Percentiles rank a stretch among this genome's conserved stretches.
These are phyloP conservation scores for Notolabrus celidotus DNA, from an alignment of 2,797 vertebrate genomes.

Conservation along the genomic window DNA sequence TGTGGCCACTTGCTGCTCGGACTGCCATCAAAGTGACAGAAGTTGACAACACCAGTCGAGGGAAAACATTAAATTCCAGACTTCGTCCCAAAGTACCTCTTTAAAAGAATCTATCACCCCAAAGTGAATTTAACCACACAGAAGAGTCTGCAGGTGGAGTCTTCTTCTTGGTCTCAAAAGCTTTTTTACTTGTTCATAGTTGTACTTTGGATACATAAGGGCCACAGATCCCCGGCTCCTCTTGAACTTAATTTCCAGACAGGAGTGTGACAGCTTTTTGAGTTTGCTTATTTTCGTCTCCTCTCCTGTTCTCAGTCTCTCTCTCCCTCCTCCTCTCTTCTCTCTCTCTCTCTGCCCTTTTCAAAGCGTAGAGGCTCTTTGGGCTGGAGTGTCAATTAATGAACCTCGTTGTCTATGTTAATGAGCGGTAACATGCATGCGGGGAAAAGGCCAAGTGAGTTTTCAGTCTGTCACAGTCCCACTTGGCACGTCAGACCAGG, in stretches of 20 bases:
- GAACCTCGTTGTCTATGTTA: slow-evolving; percentile 83
- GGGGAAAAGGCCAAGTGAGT: slow-evolving; percentile 80
- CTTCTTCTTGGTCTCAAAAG: not conserved
- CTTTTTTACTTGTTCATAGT: slow-evolving; percentile 1
- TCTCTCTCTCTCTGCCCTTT: slow-evolving; percentile 70
- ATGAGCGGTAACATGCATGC: slow-evolving; percentile 77
- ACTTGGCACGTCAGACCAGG: slow-evolving; percentile 55
- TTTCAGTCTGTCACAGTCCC: slow-evolving; percentile 66
- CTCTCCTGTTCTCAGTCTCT: slow-evolving; percentile 26
- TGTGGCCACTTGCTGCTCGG: too few relatives aligned
- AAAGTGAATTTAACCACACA: not conserved
- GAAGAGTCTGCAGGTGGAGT: not conserved
- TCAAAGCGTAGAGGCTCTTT: slow-evolving; percentile 77
- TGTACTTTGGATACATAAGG: slow-evolving; percentile 29
- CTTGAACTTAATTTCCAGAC: slow-evolving; percentile 64
- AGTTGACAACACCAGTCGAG: too few relatives aligned
- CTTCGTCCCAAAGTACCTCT: too few relatives aligned
- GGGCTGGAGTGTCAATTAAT: slow-evolving; percentile 81
- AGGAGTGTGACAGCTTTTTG: slow-evolving; percentile 53
- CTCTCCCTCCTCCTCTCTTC: not conserved
- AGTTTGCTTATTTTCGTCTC: slow-evolving; percentile 50
- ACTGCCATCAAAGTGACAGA: too few relatives aligned
- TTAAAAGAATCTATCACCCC: too few relatives aligned
- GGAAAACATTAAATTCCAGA: too few relatives aligned
- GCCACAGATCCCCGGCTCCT: slow-evolving; percentile 32